Evolutionary conservation across 1,140 invertebrate genomes (phyloP), one percentile per base, ranked within the genome.

Genomic region (Meloidogyne exigua): DNA sequence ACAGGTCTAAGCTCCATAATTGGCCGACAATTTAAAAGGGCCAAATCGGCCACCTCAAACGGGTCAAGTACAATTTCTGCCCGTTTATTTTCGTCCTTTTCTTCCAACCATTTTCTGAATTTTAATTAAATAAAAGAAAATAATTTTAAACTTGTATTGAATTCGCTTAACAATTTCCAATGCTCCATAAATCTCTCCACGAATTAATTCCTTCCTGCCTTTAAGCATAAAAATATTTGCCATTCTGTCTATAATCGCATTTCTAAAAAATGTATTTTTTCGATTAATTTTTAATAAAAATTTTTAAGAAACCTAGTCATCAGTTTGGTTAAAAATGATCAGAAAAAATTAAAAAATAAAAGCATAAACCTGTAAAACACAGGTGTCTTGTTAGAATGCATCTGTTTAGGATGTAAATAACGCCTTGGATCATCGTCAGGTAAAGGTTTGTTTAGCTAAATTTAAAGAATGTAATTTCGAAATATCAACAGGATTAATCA

Each of bases 241-340:
- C n/a, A 87, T 63, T 65, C 87, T 87, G 74, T 87, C 86, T 18
- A 87, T 71, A 36, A 81, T 80, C 21, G 79, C 79, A 78, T 86
- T 76, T 32, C 84, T 72, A 69, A 85, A 86, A 44, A 77, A 18
- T 7, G 7, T 42, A n/a, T n/a, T 57, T n/a, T 5, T 44, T n/a
- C 28, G 2, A 25, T 7, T 66, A 67, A 23, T 13, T 23, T 28
- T n/a, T n/a, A n/a, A n/a, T n/a, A n/a, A n/a, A n/a, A n/a, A n/a
- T n/a, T n/a, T n/a, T n/a, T n/a, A n/a, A n/a, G n/a, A n/a, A n/a
- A n/a, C n/a, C n/a, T n/a, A n/a, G n/a, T n/a, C n/a, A n/a, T n/a
- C n/a, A n/a, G n/a, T n/a, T n/a, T n/a, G n/a, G n/a, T n/a, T n/a
- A n/a, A n/a, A n/a, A n/a, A n/a, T n/a, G n/a, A n/a, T n/a, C n/a